Evolutionary conservation across 2,113 vertebrate species (phyloP), one percentile per base, ranked within the genome.

Genomic region (Megatriorchis doriae): DNA sequence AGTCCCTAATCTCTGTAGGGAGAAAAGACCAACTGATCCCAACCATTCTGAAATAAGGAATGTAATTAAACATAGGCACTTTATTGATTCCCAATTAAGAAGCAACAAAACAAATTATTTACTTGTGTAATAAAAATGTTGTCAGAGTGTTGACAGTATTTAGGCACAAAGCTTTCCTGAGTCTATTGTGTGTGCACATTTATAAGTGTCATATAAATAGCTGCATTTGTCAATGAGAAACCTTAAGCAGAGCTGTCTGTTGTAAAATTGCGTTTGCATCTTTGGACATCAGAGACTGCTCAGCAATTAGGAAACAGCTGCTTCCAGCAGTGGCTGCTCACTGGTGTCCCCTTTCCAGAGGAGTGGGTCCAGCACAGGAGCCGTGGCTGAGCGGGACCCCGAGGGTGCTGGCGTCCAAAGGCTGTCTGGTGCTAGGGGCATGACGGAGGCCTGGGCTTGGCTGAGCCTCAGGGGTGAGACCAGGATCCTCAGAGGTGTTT

Each of bases 71-170:
- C 78, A 22, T 82, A 53, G 90, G 66, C 47, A 27, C 38, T 23
- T 31, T 86, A 91, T 86, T 75, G 96, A 95, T 93, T 93, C 50
- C 71, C 67, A 75, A 88, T 91, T 91, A 88, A 71, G 72, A 58
- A 91, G 56, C 71, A 86, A 32, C 56, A 63, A 78, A 95, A 67
- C 90, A 79, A 88, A 91, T 94, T 82, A 83, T 88, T 93, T 93
- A 61, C 86, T 81, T 47, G 74, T 53, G 53, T 75, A 86, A 82
- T 85, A 82, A 74, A 88, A 93, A 75, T 3, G 47, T 93, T 88
- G 70, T 88, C 55, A 16, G 40, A 50, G 50, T 20, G 86, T n/a
- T 93, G 89, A 85, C 74, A 74, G 50, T 27, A 13, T 61, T 88
- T 11, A 21, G 65, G 56, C 75, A 74, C 31, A 36, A 53, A 63